These are phyloP conservation scores for Petrolisthes manimaculis DNA, from an alignment of 2,888 invertebrate genomes.

Conservation along the genomic window DNA sequence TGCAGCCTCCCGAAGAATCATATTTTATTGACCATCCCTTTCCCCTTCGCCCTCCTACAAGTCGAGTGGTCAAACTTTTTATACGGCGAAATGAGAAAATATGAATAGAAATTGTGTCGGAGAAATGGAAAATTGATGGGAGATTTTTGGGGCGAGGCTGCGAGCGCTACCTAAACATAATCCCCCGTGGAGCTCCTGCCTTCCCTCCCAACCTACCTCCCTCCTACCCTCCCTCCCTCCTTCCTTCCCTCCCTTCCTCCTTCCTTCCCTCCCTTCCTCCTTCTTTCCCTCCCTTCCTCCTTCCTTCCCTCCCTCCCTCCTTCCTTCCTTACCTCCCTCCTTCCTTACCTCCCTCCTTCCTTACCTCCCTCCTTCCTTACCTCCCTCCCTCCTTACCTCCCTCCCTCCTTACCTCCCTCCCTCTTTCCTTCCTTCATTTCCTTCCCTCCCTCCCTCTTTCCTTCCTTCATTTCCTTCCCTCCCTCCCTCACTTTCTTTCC, in stretches of 20 bases:
- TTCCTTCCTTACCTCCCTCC: too few relatives aligned
- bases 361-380: too few relatives aligned
- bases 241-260: not conserved
- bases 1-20: conserved; percentile 47
- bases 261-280: not conserved
- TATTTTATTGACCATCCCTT: conserved; percentile 35
- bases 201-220: not conserved
- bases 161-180: conserved; percentile 58
- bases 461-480: not conserved
- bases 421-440: too few relatives aligned
- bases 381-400: too few relatives aligned
- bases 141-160: conserved; percentile 56
- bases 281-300: not conserved
- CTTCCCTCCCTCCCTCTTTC: too few relatives aligned
- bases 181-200: conserved; percentile 33
- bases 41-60: conserved; percentile 41
- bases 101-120: conserved; percentile 64
- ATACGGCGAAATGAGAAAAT: conserved; percentile 62
- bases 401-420: too few relatives aligned
- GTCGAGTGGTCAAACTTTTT: conserved; percentile 59
- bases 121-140: conserved; percentile 65
- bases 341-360: too few relatives aligned
- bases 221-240: not conserved
- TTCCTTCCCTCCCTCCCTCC: not conserved
- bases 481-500: not conserved